These are phyloP conservation scores for Ptyas mucosa DNA, from an alignment of 2,113 vertebrate species.

Conservation along the genomic window DNA sequence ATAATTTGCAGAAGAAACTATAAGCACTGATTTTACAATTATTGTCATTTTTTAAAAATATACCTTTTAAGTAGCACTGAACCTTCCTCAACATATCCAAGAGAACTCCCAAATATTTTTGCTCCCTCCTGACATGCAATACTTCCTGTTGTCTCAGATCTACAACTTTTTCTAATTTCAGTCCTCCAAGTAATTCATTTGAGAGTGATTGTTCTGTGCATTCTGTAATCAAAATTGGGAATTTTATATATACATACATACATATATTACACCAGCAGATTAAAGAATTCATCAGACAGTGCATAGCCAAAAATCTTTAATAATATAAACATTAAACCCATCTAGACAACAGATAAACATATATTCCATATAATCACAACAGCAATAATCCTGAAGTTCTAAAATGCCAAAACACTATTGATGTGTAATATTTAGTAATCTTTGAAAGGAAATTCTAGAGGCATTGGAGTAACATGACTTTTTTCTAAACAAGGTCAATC, in stretches of 20 bases:
- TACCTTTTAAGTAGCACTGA: conserved; percentile 75
- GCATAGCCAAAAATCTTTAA: background rate
- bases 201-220: fast-evolving
- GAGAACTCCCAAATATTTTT: conserved; percentile 68
- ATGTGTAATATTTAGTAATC: background rate
- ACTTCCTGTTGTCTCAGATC: conserved; percentile 67
- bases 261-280: background rate
- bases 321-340: background rate
- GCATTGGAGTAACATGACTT: background rate
- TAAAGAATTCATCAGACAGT: background rate
- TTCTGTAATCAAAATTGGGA: conserved; percentile 49
- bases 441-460: background rate
- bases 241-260: background rate
- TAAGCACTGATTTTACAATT: background rate
- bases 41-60: fast-evolving
- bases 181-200: background rate
- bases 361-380: background rate
- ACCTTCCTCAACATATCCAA: conserved; percentile 76
- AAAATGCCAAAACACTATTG: background rate
- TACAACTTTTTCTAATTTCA: conserved; percentile 58
- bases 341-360: background rate
- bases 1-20: background rate
- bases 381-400: background rate
- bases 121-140: conserved; percentile 60
- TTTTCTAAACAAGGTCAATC: background rate